Base-by-base conservation (phyloP, 2,888 invertebrate species). In the Diarsia dahlii region DNA sequence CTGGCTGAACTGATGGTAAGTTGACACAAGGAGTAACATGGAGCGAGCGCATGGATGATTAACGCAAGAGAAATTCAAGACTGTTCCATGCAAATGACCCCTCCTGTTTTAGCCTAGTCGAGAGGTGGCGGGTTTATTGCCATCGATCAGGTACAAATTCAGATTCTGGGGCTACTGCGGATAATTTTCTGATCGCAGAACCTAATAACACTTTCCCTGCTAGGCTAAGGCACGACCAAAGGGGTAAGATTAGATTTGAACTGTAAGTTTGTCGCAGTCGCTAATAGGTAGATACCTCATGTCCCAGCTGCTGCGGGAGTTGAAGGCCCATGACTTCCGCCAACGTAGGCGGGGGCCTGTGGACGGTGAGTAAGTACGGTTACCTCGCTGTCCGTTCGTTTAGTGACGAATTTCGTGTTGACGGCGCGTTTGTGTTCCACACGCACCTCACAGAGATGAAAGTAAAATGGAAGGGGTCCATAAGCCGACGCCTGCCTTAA, bases 1-100 rank as follows among this genome's bases (percentile, higher is more conserved):
- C 78, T 97, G 9, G 92, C 93, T 9, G 96, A 97, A 9, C 83
- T 97, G 46, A 97, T 97, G 94, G 95, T 95, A 69, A 79, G 76
- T 39, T 34, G 18, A 23, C 9, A 23, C 12, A 70, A 67, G 10
- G 34, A 28, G 20, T 28, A 45, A 28, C 5, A 8, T 28, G 8
- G 0, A 48, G 1, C 12, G 12, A n/a, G 45, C 10, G 54, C 28
- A 28, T 15, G 9, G 52, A 4, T 12, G 1, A 54, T 1, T 6
- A 2, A 28, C 23, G 15, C 15, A 28, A 15, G 15, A 58, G 50
- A 50, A 50, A 18, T 50, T 50, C 52, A 39, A 39, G 39, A 39
- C 28, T 28, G 28, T 28, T 28, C 28, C 28, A 28, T 28, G 28
- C 28, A 28, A 28, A 28, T 28, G 28, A 28, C 28, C 28, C 28